Evolutionary conservation across 2,113 vertebrate species (phyloP), one percentile per base, ranked within the genome.

Genomic region (Tauraco erythrolophus): DNA sequence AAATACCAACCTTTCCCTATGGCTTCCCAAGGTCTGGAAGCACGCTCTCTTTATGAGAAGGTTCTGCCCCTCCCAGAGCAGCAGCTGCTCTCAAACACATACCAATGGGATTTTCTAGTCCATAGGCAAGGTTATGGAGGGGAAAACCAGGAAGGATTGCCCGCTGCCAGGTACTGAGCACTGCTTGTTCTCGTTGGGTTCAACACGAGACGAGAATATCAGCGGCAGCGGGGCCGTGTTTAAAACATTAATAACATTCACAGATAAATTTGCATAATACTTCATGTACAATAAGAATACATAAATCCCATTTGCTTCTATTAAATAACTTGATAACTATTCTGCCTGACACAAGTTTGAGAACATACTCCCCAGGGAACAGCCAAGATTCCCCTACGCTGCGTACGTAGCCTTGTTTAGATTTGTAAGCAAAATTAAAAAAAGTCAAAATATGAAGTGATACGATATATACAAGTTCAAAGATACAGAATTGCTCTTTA

Each of bases 321-420:
- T 46, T 25, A 45, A 93, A 70, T 23, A 64, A 43, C n/a, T n/a
- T 25, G 19, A 18, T 21, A 50, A 69, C 69, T 46, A 27, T 37
- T 69, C 45, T 43, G 13, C 46, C 80, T 62, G 72, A 13, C 14
- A 65, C 14, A 31, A 45, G 72, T 22, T 25, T 7, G 46, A 75
- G 65, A 68, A 71, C 22, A 7, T 6, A 0, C 4, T 70, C 50
- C 50, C 33, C 1, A 8, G 54, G 54, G 66, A 88, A 14, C 18
- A 74, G 62, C 79, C 50, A 25, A 11, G 50, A 31, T 39, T 39
- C 37, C 69, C 71, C 65, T 27, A 4, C 3, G 0, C 62, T 11
- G 10, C 0, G 0, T 18, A 22, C 56, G 4, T 0, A 68, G 18
- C 37, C 68, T 9, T 9, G 11, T 43, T 48, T 22, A 83, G 31